phyloP scores from a whole-genome alignment of 2,797 vertebrate genomes.

The Urophycis tenuis region DNA sequence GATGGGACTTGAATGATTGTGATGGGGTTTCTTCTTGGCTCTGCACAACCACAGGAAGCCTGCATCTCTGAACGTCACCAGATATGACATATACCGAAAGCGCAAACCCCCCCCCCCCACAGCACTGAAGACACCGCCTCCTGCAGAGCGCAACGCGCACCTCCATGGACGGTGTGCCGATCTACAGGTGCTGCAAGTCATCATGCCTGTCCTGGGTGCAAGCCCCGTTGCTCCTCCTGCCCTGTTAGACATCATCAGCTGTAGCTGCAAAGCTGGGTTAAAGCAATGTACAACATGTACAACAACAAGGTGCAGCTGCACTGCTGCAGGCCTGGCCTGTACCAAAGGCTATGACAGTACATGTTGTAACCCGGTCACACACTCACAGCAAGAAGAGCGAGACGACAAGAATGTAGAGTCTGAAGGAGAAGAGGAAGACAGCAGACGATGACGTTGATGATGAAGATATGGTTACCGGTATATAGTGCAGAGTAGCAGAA shows the following conservation, averaged over 20 bases:
- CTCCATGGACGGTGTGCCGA: no score
- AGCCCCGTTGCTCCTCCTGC: constrained; percentile 18
- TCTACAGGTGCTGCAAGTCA: no score
- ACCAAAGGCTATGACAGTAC: constrained; percentile 3
- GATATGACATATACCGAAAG: no score
- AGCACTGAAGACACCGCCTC: no score
- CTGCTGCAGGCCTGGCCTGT: not conserved
- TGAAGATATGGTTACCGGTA: not conserved
- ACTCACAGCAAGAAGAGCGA: not conserved
- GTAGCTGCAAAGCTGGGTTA: constrained; percentile 12
- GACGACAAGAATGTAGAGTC: not conserved
- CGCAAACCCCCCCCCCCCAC: no score
- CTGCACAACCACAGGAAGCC: no score
- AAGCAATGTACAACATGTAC: constrained; percentile 2
- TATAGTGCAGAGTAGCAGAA: constrained; percentile 1
- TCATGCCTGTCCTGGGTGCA: constrained; percentile 13
- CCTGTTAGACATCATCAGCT: constrained; percentile 17
- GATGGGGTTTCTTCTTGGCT: no score
- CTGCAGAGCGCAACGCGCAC: no score
- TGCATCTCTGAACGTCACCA: no score
- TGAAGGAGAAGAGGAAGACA: not conserved
- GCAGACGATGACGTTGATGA: not conserved
- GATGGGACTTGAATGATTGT: no score
- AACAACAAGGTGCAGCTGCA: constrained; percentile 7
- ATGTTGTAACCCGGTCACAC: not conserved